Evolutionary conservation across 2,797 vertebrate genomes (phyloP), one percentile per base, ranked within the genome.

Genomic region (Cirrhinus molitorella): DNA sequence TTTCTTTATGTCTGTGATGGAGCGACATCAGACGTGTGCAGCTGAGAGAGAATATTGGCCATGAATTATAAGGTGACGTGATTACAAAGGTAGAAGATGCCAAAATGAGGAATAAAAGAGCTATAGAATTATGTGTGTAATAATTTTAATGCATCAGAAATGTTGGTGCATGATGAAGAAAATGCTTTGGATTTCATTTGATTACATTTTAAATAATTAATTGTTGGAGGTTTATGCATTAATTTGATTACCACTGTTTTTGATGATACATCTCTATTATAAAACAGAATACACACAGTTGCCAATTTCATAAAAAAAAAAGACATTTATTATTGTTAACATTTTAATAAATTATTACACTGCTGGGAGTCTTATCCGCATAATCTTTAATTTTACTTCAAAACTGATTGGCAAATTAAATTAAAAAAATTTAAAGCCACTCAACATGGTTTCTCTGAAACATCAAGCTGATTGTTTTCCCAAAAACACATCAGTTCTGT

Each of bases 41-140:
- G 53, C 73, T 43, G n/a, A 37, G 49, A 74, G 31, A 34, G 37
- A 74, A 55, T 9, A 14, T 55, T 55, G 73, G 34, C 37, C 17
- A 53, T 43, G 73, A 75, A 59, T 59, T 67, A 66, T 47, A 61
- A 74, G 43, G 45, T 63, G 43, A 43, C 31, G 43, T 74, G 80
- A 72, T 75, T 75, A 70, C 25, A 34, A 49, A 43, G 47, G 25
- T 31, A 63, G 23, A 78, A 34, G 25, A 28, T 25, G 11, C 16
- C 10, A 63, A 78, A 28, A 65, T 43, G 40, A 61, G 49, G 75
- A 63, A 28, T 47, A 45, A 65, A 47, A 78, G 51, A 57, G 57
- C 53, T 25, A 25, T n/a, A 37, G 21, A 59, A 59, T 59, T 59
- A 34, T 55, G 47, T 70, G 37, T 71, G 40, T 70, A 45, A 23